Evolutionary conservation across 1,140 invertebrate genomes (phyloP).

Genomic region (Orius insidiosus): DNA sequence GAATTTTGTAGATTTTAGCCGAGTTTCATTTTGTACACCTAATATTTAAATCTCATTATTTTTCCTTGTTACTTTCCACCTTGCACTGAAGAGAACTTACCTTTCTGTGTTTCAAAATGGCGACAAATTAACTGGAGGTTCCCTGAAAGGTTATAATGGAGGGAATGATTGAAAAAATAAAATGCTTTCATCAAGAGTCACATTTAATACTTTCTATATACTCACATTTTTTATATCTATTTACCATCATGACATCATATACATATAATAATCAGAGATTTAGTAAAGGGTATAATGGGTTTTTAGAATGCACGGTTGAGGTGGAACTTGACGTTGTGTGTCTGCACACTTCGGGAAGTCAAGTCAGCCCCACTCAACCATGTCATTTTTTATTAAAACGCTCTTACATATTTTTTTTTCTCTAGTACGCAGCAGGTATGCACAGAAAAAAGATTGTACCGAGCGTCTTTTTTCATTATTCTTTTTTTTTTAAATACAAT

Average conservation of each 20-base stretch:
- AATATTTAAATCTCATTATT: too few relatives aligned
- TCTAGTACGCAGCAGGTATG: slow-evolving; percentile 12
- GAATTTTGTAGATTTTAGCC: too few relatives aligned
- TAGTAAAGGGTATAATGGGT: slow-evolving; percentile 10
- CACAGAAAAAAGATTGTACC: slow-evolving; percentile 17
- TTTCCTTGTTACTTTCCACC: too few relatives aligned
- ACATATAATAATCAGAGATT: slow-evolving; percentile 15
- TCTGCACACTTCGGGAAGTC: slow-evolving; percentile 13
- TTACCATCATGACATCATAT: slow-evolving; percentile 16
- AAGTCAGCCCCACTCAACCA: slow-evolving; percentile 2
- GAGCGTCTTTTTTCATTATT: slow-evolving; percentile 12
- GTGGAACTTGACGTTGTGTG: slow-evolving; percentile 4
- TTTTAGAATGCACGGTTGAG: slow-evolving; percentile 5
- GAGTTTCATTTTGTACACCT: too few relatives aligned
- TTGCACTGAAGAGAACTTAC: too few relatives aligned
- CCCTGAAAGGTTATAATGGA: too few relatives aligned
- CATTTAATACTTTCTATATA: slow-evolving; percentile 15
- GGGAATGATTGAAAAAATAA: too few relatives aligned
- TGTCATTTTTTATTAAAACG: slow-evolving; percentile 2
- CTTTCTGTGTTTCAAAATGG: too few relatives aligned
- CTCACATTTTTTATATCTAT: slow-evolving; percentile 14
- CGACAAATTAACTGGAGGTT: too few relatives aligned
- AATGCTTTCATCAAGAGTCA: slow-evolving; percentile 8
- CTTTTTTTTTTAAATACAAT: slow-evolving; percentile 15
- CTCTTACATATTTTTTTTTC: slow-evolving; percentile 4